Base-by-base conservation (phyloP, 1,140 invertebrate genomes). In the Macrobrachium nipponense region DNA sequence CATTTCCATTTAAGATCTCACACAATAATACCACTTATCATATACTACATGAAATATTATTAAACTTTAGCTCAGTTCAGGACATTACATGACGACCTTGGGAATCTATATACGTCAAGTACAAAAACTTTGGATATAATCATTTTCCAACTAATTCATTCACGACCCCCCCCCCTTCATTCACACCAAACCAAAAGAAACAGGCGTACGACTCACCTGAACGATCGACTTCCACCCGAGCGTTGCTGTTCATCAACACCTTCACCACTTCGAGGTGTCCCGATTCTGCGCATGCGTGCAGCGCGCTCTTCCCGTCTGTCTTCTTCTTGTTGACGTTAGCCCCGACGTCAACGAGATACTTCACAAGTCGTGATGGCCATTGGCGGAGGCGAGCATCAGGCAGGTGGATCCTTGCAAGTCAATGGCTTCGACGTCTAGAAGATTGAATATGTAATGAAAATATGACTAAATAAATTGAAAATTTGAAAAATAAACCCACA, bases 371-470 rank as follows among this genome's bases (percentile, higher is more conserved):
- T 90, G 89, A 89, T 93, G 92, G 23, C 97, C 96, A 92, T 98
- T 98, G 92, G 98, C 98, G 91, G 97, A 98, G 17, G 97, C 96
- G 80, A 98, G 98, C 98, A 98, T 98, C 58, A 99, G 92, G 90
- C 97, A 98, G 17, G 98, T 98, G 92, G 99, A 97, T 5, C 96
- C 97, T 91, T 97, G 72, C 95, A 93, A 91, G 27, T 98, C 98
- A 17, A 96, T 95, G 89, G 97, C 94, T 92, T 97, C 96, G 90
- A 97, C 96, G 92, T 97, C 96, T 95, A 90, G 11, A 92, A 91
- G 87, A 70, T 87, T 86, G 89, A 90, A 51, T 15, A 14, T 23
- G 20, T 27, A 51, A 0, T 59, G 68, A 66, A 18, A 68, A 58
- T 10, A 11, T 12, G 17, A 62, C 6, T n/a, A 17, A 20, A 43